Base-by-base conservation (phyloP, 2,888 invertebrate species). In the Tetranychus piercei region DNA sequence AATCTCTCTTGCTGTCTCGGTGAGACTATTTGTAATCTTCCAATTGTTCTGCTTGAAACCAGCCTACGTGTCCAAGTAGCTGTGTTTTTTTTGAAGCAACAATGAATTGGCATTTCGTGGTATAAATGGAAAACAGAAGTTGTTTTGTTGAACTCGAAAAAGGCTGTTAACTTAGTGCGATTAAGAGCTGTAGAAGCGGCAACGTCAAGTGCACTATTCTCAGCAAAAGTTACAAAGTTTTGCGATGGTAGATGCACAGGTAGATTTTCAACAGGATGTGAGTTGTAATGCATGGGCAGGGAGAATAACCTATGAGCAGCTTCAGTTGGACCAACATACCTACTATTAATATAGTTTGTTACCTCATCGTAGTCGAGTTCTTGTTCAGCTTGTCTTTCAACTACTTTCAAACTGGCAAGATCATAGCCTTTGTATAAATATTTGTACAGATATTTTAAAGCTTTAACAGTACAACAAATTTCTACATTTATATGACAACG, bases 201-300 rank as follows among this genome's bases (percentile, higher is more conserved):
- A 15, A 78, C 78, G 55, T 73, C 55, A 44, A 75, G 23, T 74
- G 79, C 78, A 15, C 75, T 9, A 0, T 77, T 78, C 15, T 76
- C 76, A n/a, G 74, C 11, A 75, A 78, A 80, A 23, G 34, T 45
- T 1, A 80, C 77, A 9, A 8, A 18, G 71, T 80, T 80, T 34
- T 77, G 74, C 55, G 78, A 74, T 6, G 80, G 81, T 34, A 82
- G 77, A 78, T 83, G 81, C 20, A 83, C 80, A 11, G 80, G 79
- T 20, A 83, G 76, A 64, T 80, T 70, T 8, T 77, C 76, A 11
- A 82, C 78, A 0, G 80, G 70, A 77, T 83, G 82, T 1, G 80
- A 80, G 45, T 80, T 77, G 22, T 79, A 77, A 72, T 80, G 78
- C 76, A 82, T 78, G 45, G 77, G 74, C 72, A 77, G 80, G 72